Percentiles rank a stretch among this genome's conserved stretches.
Conservation (phyloP, 2,113 vertebrate species). For the Petroica traversi region DNA sequence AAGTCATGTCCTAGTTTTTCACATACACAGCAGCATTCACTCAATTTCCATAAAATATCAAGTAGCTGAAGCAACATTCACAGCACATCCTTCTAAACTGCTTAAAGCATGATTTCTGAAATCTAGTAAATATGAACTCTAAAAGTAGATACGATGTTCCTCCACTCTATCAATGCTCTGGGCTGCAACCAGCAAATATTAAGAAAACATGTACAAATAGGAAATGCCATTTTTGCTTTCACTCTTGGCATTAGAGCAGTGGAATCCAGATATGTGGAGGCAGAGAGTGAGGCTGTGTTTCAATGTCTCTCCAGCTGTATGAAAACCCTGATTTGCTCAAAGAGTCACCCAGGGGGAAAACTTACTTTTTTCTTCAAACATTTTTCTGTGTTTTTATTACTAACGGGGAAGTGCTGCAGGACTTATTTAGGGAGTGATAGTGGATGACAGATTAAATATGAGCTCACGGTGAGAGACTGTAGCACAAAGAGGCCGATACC, state of each 20-base stretch:
- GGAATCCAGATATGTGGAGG: neutral
- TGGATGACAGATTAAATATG: slow-evolving; percentile 66
- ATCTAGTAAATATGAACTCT: neutral
- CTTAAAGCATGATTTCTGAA: neutral
- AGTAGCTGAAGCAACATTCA: neutral
- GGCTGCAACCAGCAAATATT: neutral
- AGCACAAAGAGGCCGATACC: slow-evolving; percentile 57
- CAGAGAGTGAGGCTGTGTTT: neutral
- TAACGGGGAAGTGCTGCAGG: slow-evolving; percentile 38
- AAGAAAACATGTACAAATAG: neutral
- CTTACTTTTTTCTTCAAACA: slow-evolving; percentile 43
- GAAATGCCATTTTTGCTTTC: slow-evolving; percentile 15
- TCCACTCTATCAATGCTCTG: neutral
- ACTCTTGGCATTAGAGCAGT: neutral
- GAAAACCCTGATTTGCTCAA: slow-evolving; percentile 4
- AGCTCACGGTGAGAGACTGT: slow-evolving; percentile 31
- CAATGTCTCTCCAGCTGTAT: neutral
- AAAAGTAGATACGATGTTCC: neutral
- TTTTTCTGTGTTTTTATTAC: slow-evolving; percentile 56
- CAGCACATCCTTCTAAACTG: neutral
- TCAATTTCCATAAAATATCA: slow-evolving; percentile 4
- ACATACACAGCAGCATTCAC: neutral
- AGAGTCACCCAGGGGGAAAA: slow-evolving; percentile 33
- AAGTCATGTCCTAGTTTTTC: neutral
- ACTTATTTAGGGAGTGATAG: slow-evolving; percentile 63